Evolutionary conservation across 2,797 vertebrate genomes (phyloP).

Genomic region (Phrynocephalus guinanensis): DNA sequence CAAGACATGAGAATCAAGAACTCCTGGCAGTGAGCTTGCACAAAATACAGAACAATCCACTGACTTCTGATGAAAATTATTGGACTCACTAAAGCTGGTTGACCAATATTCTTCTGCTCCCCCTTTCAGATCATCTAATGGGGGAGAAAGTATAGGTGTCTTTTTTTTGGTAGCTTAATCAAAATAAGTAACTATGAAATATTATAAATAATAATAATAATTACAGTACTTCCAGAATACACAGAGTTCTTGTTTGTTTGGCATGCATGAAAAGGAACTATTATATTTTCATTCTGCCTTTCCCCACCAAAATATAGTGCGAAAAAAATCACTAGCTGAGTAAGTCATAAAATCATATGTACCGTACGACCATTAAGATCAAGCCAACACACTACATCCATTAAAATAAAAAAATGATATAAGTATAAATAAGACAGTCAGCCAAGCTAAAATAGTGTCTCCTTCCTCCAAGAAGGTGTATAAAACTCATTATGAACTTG

Average conservation of each 20-base stretch:
- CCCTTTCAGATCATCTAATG: neutral
- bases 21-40: conserved; percentile 18
- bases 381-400: too few species aligned
- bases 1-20: conserved; percentile 52
- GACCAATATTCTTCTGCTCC: too few species aligned
- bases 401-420: too few species aligned
- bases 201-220: conserved; percentile 2
- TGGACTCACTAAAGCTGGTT: neutral
- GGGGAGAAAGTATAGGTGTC: neutral
- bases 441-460: conserved; percentile 18
- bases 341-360: too few species aligned
- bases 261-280: rapidly evolving
- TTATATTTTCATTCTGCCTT: too few species aligned
- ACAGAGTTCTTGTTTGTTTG: conserved; percentile 46
- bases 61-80: neutral
- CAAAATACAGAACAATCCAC: conserved; percentile 10
- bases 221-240: neutral
- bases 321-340: too few species aligned
- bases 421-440: too few species aligned
- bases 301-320: too few species aligned
- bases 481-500: conserved; percentile 15
- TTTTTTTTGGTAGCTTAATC: conserved; percentile 5
- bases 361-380: too few species aligned
- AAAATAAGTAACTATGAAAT: conserved; percentile 8
- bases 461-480: conserved; percentile 2